These are phyloP conservation scores for Deroptyus accipitrinus DNA, from an alignment of 2,113 vertebrate species.

Conservation along the genomic window DNA sequence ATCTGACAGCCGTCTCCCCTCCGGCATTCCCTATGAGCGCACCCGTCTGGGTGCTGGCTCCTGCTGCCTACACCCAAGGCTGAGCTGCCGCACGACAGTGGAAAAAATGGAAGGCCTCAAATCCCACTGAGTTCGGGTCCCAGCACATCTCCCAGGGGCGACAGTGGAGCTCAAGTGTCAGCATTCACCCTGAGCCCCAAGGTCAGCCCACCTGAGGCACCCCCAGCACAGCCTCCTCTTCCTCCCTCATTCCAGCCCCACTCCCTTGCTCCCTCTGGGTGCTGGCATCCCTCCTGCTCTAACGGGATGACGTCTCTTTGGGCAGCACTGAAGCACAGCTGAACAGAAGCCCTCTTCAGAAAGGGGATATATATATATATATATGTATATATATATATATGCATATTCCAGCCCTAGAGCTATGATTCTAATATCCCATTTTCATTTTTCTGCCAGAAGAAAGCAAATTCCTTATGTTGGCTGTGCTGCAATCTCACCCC, in stretches of 20 bases:
- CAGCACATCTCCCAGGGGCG: neutral
- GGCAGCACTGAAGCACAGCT: neutral
- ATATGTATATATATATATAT: neutral
- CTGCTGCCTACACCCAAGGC: neutral
- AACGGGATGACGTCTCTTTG: neutral
- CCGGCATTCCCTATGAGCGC: accelerated
- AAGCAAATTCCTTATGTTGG: neutral
- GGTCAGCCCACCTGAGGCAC: neutral
- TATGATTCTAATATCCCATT: slow-evolving; percentile 20
- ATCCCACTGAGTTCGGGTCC: neutral
- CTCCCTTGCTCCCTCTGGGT: neutral
- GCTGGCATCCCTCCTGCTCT: neutral
- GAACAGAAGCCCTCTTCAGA: neutral
- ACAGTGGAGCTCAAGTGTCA: neutral
- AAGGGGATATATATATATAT: neutral
- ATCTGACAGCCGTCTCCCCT: neutral
- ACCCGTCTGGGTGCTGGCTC: neutral
- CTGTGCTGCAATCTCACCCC: neutral
- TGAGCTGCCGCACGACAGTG: accelerated
- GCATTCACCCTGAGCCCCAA: neutral
- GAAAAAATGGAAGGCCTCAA: neutral
- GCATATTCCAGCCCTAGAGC: neutral
- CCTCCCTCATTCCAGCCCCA: neutral
- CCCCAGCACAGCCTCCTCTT: neutral
- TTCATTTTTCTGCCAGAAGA: neutral